Conservation (phyloP, 2,797 vertebrate species). For the Odontamblyopus rebecca region DNA sequence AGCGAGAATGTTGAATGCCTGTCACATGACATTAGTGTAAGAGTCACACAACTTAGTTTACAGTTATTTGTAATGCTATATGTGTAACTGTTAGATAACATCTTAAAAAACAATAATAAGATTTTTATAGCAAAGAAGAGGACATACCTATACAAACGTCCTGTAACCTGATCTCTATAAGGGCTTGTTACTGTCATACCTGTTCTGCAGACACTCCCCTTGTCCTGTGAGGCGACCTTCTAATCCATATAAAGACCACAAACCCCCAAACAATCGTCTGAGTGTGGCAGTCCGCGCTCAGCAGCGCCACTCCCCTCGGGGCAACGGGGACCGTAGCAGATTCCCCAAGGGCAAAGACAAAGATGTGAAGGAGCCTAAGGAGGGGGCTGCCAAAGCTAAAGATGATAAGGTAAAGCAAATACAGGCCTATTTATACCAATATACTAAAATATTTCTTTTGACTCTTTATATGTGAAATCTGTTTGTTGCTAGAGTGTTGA, state of each 20-base stretch:
- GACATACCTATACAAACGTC: neutral
- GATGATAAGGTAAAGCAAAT: slow-evolving; percentile 88
- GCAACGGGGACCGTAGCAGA: slow-evolving; percentile 83
- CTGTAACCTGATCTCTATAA: neutral
- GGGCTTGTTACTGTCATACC: neutral
- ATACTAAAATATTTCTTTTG: too few relatives aligned
- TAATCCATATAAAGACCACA: slow-evolving; percentile 82
- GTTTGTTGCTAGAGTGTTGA: too few relatives aligned
- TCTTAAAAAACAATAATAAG: neutral
- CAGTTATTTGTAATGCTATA: too few relatives aligned
- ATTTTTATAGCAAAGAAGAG: neutral
- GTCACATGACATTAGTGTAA: slow-evolving; percentile 46
- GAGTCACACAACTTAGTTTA: too few relatives aligned
- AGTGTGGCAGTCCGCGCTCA: slow-evolving; percentile 78
- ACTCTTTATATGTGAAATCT: too few relatives aligned
- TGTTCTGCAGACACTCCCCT: slow-evolving; percentile 81
- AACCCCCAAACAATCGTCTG: slow-evolving; percentile 81
- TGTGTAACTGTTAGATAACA: neutral
- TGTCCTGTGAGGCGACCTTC: slow-evolving; percentile 84
- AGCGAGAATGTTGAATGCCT: slow-evolving; percentile 10
- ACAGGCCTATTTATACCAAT: neutral
- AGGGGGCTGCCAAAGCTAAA: slow-evolving; percentile 80
- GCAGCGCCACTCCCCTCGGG: slow-evolving; percentile 82
- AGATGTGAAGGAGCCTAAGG: slow-evolving; percentile 71
- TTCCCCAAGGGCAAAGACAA: slow-evolving; percentile 84